Evolutionary conservation across 1,140 invertebrate species (phyloP), one percentile per base, ranked within the genome.

Genomic region (Drosophila mauritiana): DNA sequence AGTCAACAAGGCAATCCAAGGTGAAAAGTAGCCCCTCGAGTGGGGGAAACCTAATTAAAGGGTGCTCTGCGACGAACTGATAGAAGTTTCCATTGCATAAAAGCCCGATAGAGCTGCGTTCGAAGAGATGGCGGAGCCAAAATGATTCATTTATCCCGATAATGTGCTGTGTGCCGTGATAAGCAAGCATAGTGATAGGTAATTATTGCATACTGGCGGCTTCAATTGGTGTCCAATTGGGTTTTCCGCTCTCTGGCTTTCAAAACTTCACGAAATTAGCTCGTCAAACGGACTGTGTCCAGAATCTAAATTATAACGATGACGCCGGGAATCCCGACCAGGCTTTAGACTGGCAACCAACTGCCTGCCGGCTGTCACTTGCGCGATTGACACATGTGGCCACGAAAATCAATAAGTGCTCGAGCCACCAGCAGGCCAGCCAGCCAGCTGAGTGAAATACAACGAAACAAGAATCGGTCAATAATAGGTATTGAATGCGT

Each of bases 271-370:
- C 57, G 49, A 74, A 65, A 75, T 54, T 45, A 59, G 75, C 49
- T 57, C 49, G 78, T 82, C 79, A 88, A 73, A 39, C 46, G 51
- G 49, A 57, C 58, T 65, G 43, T 51, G 48, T 20, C 20, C 39
- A 42, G 51, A 39, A 63, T 78, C 39, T 45, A 17, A 10, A 45
- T 73, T 78, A 52, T 78, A 64, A 37, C 55, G 61, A 64, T 86
- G 83, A 86, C 83, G 83, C 46, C 59, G 83, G 84, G 75, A 88
- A 86, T 82, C 59, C 83, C 83, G 58, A 11, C 55, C 49, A 58
- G 77, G 79, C 84, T 88, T 86, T 73, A 49, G 45, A 46, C 40
- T 86, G 83, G 62, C 83, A 83, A 59, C 73, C 4, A 72, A 83
- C 78, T 67, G 80, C 57, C 42, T 56, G 62, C 73, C 59, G 54